A percentile compares a stretch with the other conserved stretches of the same genome.
phyloP scores from a whole-genome alignment of 2,888 invertebrate species.

The Aspidiotus rigidus region DNA sequence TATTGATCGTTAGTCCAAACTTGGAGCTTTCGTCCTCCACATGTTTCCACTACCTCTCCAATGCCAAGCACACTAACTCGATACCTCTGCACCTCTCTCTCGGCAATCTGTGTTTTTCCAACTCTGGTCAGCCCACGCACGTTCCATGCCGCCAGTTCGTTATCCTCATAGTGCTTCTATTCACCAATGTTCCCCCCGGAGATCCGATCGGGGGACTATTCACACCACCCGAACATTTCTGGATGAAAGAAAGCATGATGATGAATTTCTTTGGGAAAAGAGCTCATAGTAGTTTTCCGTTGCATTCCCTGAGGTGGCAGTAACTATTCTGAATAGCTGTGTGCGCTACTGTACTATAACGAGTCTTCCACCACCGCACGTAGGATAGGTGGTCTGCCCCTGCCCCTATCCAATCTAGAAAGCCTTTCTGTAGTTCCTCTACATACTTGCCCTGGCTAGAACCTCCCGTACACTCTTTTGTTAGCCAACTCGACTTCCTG shows the following conservation, averaged over 20 bases:
- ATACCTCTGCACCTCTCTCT: slow-evolving; percentile 1
- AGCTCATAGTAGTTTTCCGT: not conserved
- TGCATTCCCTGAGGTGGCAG: not conserved
- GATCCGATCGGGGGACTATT: slow-evolving; percentile 1
- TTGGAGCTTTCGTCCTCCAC: too few species aligned
- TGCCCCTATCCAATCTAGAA: not conserved
- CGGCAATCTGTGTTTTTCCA: not conserved
- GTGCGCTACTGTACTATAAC: too few species aligned
- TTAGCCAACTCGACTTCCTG: slow-evolving; percentile 2
- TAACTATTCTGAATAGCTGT: not conserved
- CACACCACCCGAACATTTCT: not conserved
- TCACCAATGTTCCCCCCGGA: slow-evolving; percentile 3
- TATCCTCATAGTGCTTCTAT: not conserved
- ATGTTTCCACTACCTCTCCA: not conserved
- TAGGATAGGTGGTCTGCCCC: not conserved
- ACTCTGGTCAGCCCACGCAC: not conserved
- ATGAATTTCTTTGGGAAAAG: not conserved
- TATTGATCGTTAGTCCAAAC: too few species aligned
- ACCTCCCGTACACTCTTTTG: slow-evolving; percentile 7
- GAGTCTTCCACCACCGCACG: not conserved
- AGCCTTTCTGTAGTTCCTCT: not conserved
- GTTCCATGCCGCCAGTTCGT: slow-evolving; percentile 1
- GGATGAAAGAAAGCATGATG: not conserved
- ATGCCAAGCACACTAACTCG: slow-evolving; percentile 1
- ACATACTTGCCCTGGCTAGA: slow-evolving; percentile 8